A percentile compares a stretch with the other conserved stretches of the same genome.
phyloP scores from a whole-genome alignment of 1,140 invertebrate species.

The Steinernema khuongi region DNA sequence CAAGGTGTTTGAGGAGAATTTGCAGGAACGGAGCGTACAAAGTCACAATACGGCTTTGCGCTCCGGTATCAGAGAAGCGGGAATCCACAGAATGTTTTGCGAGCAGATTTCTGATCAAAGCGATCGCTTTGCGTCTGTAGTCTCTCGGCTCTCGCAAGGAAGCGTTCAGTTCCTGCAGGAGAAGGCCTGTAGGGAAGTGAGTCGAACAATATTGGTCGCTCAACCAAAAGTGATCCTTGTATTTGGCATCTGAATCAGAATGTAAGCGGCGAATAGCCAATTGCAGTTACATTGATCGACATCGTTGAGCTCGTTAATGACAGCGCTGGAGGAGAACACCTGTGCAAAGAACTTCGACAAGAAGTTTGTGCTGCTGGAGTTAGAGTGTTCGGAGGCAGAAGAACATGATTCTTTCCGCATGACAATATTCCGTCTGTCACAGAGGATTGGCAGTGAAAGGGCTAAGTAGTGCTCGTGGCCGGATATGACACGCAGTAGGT shows the following conservation, averaged over 20 bases:
- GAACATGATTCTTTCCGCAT: constrained; percentile 40
- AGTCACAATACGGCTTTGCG: constrained; percentile 76
- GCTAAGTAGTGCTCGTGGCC: constrained; percentile 64
- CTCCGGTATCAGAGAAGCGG: constrained; percentile 68
- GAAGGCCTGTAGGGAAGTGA: constrained; percentile 79
- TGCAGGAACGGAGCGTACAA: constrained; percentile 83
- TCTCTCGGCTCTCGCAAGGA: constrained; percentile 76
- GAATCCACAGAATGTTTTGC: constrained; percentile 90
- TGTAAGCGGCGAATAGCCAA: neutral
- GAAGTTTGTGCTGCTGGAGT: constrained; percentile 28
- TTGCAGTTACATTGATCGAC: constrained; percentile 40
- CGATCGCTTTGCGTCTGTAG: constrained; percentile 73
- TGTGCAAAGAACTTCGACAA: constrained; percentile 43
- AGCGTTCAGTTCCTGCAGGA: constrained; percentile 70
- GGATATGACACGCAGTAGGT: constrained; percentile 59
- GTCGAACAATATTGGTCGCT: constrained; percentile 77
- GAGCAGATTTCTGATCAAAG: constrained; percentile 74
- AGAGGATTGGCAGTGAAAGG: constrained; percentile 70
- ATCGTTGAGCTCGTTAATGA: constrained; percentile 35
- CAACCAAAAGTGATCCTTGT: constrained; percentile 64
- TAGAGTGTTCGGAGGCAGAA: constrained; percentile 5
- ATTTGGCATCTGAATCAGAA: constrained; percentile 42
- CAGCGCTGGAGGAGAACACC: constrained; percentile 31
- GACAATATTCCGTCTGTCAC: constrained; percentile 62
- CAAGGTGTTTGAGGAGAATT: constrained; percentile 75